Base-by-base conservation (phyloP, 2,113 vertebrate genomes). In the Tachysurus fulvidraco region DNA sequence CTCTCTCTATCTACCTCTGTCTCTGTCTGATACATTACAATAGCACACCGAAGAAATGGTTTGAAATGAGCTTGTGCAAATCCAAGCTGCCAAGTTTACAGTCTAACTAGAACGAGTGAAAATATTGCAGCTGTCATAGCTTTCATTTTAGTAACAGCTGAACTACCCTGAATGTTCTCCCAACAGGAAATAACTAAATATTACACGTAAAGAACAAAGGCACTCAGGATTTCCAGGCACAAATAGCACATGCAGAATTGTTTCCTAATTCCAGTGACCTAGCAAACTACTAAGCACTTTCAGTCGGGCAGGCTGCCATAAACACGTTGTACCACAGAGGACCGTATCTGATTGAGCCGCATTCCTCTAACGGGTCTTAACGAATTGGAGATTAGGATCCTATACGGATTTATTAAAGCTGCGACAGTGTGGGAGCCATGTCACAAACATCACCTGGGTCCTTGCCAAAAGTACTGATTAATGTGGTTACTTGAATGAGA, bases 381-480 rank as follows among this genome's bases (percentile, higher is more conserved):
- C 55, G 85, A 91, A 89, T 82, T 46, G 81, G 84, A 84, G 84
- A 77, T 79, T 30, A 89, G 65, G 74, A 69, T 54, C 84, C 86
- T 71, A 36, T 85, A 85, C 85, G 89, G 84, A 91, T 90, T 84
- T 87, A 92, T 92, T 90, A 88, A 69, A 62, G 81, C 60, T 81
- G 88, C 78, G 85, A 88, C 88, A 87, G 91, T 36, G 57, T 87
- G 71, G 36, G 84, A 88, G 87, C 86, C 87, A 88, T 91, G 88
- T 85, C 81, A 90, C 89, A 74, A 91, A 89, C 87, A 83, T 67
- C 54, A 88, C 85, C 87, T 69, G 79, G 65, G 69, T 52, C 55
- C 71, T 86, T 59, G 83, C 86, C 86, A 85, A 90, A 82, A 67
- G 90, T 91, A 91, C 86, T 91, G 86, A 92, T 90, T 83, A 91